These are phyloP conservation scores for Acleris emargana DNA, from an alignment of 2,888 invertebrate species.

Conservation along the genomic window DNA sequence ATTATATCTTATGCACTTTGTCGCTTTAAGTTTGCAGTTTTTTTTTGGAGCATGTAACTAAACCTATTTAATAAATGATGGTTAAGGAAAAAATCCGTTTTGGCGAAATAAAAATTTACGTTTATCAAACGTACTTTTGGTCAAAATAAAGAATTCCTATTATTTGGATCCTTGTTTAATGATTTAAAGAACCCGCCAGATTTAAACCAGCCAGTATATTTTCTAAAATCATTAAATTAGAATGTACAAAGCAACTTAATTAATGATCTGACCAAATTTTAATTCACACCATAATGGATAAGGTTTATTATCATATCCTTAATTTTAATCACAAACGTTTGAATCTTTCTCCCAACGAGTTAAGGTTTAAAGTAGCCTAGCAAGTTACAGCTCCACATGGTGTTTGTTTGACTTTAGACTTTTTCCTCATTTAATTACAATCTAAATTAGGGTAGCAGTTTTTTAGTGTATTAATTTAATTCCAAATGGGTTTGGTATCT, in stretches of 20 bases:
- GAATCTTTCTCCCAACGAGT: not conserved
- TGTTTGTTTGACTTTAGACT: too few species aligned
- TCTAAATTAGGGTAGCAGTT: not conserved
- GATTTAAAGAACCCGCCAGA: too few species aligned
- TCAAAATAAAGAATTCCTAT: too few species aligned
- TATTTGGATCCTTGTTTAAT: too few species aligned
- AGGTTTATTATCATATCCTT: constrained; percentile 21
- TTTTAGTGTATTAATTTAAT: constrained; percentile 18
- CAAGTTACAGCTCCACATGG: not conserved
- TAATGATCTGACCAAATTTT: constrained; percentile 19
- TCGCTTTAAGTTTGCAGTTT: too few species aligned
- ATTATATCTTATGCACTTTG: too few species aligned
- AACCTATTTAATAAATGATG: too few species aligned
- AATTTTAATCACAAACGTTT: not conserved
- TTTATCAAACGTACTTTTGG: too few species aligned
- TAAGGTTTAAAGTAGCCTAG: constrained; percentile 5
- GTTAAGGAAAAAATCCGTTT: too few species aligned
- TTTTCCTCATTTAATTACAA: not conserved
- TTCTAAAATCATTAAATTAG: not conserved
- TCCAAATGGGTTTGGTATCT: constrained; percentile 12
- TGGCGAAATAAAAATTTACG: too few species aligned
- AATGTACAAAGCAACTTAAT: constrained; percentile 23
- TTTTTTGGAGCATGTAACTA: too few species aligned
- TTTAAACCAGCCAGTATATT: too few species aligned
- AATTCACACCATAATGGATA: constrained; percentile 31